These are phyloP conservation scores for Drosophila arizonae DNA, from an alignment of 1,140 invertebrate genomes.

Conservation along the genomic window DNA sequence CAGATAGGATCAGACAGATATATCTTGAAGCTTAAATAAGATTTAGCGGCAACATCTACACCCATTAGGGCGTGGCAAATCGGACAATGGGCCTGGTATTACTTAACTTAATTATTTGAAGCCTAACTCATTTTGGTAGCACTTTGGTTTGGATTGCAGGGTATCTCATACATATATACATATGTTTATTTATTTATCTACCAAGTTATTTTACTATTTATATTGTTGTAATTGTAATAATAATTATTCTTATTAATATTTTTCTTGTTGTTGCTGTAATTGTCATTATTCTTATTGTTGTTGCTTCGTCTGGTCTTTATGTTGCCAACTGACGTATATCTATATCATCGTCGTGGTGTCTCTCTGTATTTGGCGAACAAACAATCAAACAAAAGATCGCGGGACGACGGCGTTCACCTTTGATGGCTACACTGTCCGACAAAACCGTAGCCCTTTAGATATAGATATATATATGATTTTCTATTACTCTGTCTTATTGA, in stretches of 20 bases:
- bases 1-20: no score
- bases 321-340: conserved; percentile 52
- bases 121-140: no score
- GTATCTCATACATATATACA: not conserved
- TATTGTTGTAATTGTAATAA: conserved; percentile 25
- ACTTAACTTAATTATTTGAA: no score
- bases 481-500: no score
- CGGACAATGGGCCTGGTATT: no score
- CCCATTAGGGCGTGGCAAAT: no score
- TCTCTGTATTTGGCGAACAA: conserved; percentile 53
- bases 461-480: not conserved
- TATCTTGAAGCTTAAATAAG: no score
- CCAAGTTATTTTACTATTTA: not conserved
- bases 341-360: conserved; percentile 22
- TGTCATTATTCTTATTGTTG: conserved; percentile 43
- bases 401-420: conserved; percentile 28
- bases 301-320: conserved; percentile 39
- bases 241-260: conserved; percentile 2
- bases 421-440: conserved; percentile 34
- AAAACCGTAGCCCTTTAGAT: not conserved
- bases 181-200: conserved; percentile 6
- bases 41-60: no score
- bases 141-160: not conserved
- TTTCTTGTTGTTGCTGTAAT: conserved; percentile 33
- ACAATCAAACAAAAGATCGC: conserved; percentile 50